Conservation (phyloP, 2,888 invertebrate species). For the Zaprionus lineosus region DNA sequence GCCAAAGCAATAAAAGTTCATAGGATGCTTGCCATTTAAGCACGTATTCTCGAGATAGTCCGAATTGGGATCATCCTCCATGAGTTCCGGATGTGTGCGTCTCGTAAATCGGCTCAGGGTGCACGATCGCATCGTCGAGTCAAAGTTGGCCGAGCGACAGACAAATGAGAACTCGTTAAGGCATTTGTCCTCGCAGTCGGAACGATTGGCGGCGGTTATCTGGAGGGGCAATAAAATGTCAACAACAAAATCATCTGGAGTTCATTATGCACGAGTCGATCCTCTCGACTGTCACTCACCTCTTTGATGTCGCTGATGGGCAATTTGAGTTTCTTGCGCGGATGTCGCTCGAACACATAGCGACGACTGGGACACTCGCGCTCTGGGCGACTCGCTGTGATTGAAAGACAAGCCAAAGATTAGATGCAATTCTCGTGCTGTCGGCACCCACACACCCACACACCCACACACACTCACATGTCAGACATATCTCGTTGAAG, state of each 20-base stretch:
- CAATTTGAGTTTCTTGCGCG: constrained; percentile 91
- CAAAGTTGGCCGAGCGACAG: constrained; percentile 93
- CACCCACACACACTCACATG: constrained; percentile 91
- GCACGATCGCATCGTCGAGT: constrained; percentile 90
- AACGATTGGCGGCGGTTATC: constrained; percentile 90
- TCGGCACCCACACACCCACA: constrained; percentile 34
- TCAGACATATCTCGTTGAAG: constrained; percentile 94
- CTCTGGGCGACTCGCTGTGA: constrained; percentile 90
- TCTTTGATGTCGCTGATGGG: constrained; percentile 92
- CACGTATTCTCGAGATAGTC: constrained; percentile 96
- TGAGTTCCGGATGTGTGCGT: constrained; percentile 91
- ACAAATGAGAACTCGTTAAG: constrained; percentile 94
- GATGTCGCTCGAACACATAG: constrained; percentile 94
- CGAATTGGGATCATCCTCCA: constrained; percentile 93
- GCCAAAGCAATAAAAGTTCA: neutral
- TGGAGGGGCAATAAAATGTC: constrained; percentile 24
- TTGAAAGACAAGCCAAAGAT: neutral
- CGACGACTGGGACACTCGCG: constrained; percentile 94
- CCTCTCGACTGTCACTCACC: constrained; percentile 82
- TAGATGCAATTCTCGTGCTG: constrained; percentile 1
- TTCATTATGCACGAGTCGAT: too few species aligned
- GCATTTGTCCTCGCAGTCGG: constrained; percentile 95
- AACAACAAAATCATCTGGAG: neutral
- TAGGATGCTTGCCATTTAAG: constrained; percentile 87
- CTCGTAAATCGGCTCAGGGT: constrained; percentile 91